Evolutionary conservation across 2,113 vertebrate species (phyloP).

Genomic region (Saccopteryx leptura): DNA sequence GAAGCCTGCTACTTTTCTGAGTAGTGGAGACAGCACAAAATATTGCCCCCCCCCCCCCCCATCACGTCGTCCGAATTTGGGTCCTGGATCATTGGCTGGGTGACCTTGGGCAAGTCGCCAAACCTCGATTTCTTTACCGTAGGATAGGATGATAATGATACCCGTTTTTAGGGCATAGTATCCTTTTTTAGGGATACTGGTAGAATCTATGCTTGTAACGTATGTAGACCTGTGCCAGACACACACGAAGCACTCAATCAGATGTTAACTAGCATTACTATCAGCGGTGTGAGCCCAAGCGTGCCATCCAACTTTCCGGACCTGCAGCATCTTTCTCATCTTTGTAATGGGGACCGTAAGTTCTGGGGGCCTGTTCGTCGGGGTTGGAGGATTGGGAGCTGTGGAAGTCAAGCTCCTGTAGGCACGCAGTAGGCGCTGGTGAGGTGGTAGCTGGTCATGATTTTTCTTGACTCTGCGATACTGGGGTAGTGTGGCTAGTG

Average conservation of each 20-base stretch:
- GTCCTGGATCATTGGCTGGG: neutral
- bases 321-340: neutral
- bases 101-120: slow-evolving; percentile 73
- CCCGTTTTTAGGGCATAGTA: neutral
- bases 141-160: neutral
- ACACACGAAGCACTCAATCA: neutral
- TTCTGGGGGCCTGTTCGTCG: neutral
- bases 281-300: slow-evolving; percentile 17
- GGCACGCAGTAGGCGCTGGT: neutral
- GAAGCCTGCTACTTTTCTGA: slow-evolving; percentile 42
- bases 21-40: neutral
- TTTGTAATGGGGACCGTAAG: neutral
- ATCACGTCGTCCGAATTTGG: slow-evolving; percentile 1
- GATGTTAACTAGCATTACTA: neutral
- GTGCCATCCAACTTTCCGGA: slow-evolving; percentile 55
- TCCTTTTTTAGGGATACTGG: neutral
- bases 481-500: neutral
- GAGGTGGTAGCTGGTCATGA: neutral
- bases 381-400: neutral
- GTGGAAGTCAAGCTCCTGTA: neutral
- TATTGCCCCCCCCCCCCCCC: neutral
- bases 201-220: neutral
- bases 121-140: slow-evolving; percentile 50
- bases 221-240: neutral
- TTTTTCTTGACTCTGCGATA: neutral